These are phyloP conservation scores for Aquila chrysaetos DNA, from an alignment of 2,797 vertebrate genomes.

Conservation along the genomic window DNA sequence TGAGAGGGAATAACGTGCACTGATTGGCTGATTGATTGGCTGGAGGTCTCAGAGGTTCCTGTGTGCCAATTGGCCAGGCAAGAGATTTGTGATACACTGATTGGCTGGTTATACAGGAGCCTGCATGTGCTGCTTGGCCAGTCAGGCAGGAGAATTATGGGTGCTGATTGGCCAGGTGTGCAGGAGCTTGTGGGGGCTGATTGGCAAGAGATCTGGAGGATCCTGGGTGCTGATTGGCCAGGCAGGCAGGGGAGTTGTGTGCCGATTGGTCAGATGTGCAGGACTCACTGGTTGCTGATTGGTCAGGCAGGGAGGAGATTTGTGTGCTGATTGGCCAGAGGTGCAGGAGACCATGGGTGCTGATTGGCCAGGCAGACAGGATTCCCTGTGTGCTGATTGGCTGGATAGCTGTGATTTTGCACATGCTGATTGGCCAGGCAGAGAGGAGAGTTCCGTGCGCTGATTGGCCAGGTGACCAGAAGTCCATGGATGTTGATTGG, in stretches of 20 bases:
- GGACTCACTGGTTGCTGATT: neutral
- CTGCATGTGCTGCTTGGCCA: neutral
- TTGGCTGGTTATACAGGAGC: neutral
- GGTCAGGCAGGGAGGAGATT: neutral
- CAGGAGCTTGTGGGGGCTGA: neutral
- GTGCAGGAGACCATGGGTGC: too few relatives aligned
- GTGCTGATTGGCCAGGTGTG: neutral
- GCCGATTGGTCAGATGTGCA: neutral
- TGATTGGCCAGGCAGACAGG: neutral
- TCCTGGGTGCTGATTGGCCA: neutral
- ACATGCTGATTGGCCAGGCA: neutral
- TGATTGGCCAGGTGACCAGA: neutral
- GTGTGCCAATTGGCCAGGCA: neutral
- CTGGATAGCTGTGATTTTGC: neutral
- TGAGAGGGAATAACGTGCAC: rapidly evolving
- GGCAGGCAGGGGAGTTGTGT: too few relatives aligned
- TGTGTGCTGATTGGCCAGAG: neutral
- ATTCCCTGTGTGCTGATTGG: neutral
- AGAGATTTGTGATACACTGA: neutral
- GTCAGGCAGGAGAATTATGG: too few relatives aligned
- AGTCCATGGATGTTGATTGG: neutral
- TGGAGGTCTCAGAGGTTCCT: neutral
- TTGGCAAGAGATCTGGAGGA: neutral
- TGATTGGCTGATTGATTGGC: neutral
- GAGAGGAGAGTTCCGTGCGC: neutral